Conservation (phyloP, 2,888 invertebrate genomes). For the Aleiodes alternator region DNA sequence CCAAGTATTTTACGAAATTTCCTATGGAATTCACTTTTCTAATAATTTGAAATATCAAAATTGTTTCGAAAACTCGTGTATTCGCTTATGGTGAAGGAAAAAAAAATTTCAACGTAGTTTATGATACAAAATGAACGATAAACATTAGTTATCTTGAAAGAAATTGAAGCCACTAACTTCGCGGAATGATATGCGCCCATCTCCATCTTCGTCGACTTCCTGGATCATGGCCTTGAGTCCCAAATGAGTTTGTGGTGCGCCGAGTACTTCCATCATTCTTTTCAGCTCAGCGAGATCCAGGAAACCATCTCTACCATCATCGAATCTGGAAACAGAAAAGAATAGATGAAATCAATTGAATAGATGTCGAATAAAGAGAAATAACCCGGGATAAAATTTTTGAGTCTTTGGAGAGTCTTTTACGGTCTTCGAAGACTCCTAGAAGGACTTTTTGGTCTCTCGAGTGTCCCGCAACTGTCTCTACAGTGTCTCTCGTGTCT, state of each 20-base stretch:
- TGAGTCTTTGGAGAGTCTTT: no score
- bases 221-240: constrained; percentile 96
- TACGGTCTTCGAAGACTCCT: no score
- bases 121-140: neutral
- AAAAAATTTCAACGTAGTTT: neutral
- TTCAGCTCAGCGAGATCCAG: constrained; percentile 94
- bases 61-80: no score
- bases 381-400: no score
- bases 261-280: constrained; percentile 96
- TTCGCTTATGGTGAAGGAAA: no score
- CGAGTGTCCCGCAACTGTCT: no score
- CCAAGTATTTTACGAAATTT: neutral
- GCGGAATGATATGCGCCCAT: constrained; percentile 92
- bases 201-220: constrained; percentile 91
- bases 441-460: no score
- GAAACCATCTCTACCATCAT: constrained; percentile 91
- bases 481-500: no score
- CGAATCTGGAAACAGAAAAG: constrained; percentile 83
- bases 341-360: constrained; percentile 46
- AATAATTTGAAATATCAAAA: no score
- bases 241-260: constrained; percentile 96
- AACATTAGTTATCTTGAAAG: neutral
- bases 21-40: no score
- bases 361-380: constrained; percentile 2
- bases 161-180: constrained; percentile 78